Conservation (phyloP, 1,140 invertebrate species). For the Rhizoglyphus robini region DNA sequence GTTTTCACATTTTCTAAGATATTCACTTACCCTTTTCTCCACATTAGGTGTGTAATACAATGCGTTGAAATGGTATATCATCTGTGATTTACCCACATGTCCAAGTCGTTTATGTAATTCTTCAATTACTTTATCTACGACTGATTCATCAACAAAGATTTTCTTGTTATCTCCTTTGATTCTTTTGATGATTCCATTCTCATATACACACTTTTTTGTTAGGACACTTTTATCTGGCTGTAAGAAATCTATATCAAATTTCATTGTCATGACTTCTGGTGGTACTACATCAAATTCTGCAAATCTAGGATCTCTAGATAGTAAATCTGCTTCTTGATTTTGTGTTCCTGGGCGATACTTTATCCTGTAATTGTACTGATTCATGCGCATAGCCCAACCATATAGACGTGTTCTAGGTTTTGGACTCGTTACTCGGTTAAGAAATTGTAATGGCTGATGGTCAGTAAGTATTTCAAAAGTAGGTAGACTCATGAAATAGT, state of each 20-base stretch:
- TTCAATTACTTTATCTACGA: background rate
- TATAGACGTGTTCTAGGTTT: slow-evolving; percentile 15
- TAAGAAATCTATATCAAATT: background rate
- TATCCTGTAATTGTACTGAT: slow-evolving; percentile 19
- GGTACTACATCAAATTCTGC: background rate
- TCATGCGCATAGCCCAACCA: slow-evolving; percentile 17
- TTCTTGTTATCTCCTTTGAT: background rate
- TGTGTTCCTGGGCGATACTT: slow-evolving; percentile 8
- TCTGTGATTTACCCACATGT: slow-evolving; percentile 13
- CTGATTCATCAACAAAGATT: background rate
- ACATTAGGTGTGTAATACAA: slow-evolving; percentile 10
- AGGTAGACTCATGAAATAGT: slow-evolving; percentile 37
- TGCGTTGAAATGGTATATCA: background rate
- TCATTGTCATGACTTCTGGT: background rate
- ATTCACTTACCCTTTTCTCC: background rate
- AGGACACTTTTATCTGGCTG: background rate
- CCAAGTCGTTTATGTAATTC: slow-evolving; percentile 16
- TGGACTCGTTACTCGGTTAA: slow-evolving; percentile 18
- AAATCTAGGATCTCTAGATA: slow-evolving; percentile 17
- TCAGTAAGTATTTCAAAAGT: slow-evolving; percentile 37
- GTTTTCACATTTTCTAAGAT: background rate
- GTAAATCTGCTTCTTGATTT: slow-evolving; percentile 19
- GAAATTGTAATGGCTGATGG: slow-evolving; percentile 33
- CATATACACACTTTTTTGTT: background rate
- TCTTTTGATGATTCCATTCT: background rate